These are phyloP conservation scores for Papilio elwesi DNA, from an alignment of 2,888 invertebrate genomes.

Conservation along the genomic window DNA sequence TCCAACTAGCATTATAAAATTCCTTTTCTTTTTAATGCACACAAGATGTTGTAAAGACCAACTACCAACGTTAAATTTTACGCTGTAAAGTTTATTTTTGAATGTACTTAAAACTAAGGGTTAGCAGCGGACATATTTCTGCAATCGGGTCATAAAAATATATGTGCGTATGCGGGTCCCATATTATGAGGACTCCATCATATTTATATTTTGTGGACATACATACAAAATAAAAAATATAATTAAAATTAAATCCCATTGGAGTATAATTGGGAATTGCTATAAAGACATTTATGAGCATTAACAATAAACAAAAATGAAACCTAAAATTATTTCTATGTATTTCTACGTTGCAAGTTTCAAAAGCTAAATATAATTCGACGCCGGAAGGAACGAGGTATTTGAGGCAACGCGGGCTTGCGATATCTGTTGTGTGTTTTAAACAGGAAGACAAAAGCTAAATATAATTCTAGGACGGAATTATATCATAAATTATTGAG, in stretches of 20 bases:
- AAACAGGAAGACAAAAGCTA: no score
- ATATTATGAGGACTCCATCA: conserved; percentile 30
- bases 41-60: background rate
- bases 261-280: no score
- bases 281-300: no score
- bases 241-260: background rate
- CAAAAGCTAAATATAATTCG: no score
- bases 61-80: background rate
- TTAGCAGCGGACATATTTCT: conserved; percentile 33
- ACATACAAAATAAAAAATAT: background rate
- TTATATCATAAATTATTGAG: no score
- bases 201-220: conserved; percentile 22
- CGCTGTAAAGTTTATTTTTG: conserved; percentile 12
- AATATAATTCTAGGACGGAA: no score
- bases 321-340: no score
- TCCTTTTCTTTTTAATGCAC: conserved; percentile 10
- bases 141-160: conserved; percentile 41
- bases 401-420: no score
- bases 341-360: no score
- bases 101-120: background rate
- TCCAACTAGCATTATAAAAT: conserved; percentile 26
- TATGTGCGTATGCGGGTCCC: conserved; percentile 43
- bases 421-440: no score
- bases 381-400: no score
- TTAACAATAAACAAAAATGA: no score